phyloP scores from a whole-genome alignment of 2,113 vertebrate species.

The Mormyrus iriodes region DNA sequence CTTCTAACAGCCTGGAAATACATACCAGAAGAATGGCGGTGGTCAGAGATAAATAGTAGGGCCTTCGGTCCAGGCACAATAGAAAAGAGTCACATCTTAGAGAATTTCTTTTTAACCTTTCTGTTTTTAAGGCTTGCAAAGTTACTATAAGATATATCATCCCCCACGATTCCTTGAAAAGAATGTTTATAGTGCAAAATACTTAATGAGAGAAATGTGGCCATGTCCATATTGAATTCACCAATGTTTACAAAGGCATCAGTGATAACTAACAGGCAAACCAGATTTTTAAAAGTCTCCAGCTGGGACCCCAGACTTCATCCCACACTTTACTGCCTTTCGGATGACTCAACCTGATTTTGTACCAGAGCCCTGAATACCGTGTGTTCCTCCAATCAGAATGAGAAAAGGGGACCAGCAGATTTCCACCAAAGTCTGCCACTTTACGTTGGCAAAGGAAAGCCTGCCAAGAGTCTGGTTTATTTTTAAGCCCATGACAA shows the following conservation, averaged over 20 bases:
- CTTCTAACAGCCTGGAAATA: conserved; percentile 41
- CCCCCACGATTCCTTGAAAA: background rate
- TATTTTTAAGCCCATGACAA: conserved; percentile 9
- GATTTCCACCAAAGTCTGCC: background rate
- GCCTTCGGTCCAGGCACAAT: conserved; percentile 35
- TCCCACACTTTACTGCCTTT: conserved; percentile 2
- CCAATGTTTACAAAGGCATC: background rate
- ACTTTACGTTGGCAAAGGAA: background rate
- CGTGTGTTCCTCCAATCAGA: background rate
- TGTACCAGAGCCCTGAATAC: background rate
- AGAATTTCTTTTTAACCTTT: background rate
- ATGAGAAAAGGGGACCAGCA: background rate
- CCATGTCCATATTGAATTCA: background rate
- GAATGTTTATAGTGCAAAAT: background rate
- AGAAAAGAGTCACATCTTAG: background rate
- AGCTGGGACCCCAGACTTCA: background rate
- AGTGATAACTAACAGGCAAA: background rate
- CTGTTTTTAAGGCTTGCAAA: background rate
- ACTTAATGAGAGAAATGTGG: background rate
- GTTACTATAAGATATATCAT: conserved; percentile 9
- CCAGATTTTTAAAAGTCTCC: background rate
- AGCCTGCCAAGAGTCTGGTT: conserved; percentile 10
- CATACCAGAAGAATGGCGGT: conserved; percentile 45
- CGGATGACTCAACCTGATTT: background rate
- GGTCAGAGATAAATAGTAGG: conserved; percentile 45